Evolutionary conservation across 1,140 invertebrate genomes (phyloP).

Genomic region (Wiebesia pumilae): DNA sequence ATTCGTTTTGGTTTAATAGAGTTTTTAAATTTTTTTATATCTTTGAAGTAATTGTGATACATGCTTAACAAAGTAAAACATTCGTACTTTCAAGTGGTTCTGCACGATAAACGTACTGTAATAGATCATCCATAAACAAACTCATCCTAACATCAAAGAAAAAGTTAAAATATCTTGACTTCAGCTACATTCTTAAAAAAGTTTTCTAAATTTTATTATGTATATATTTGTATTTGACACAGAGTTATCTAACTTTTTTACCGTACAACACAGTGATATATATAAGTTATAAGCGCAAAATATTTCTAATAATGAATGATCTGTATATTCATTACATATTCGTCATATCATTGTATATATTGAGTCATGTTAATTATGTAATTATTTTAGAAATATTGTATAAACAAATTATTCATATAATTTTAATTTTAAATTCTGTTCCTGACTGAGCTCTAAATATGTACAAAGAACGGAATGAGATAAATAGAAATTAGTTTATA

Average conservation of each 20-base stretch:
- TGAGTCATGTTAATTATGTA: background rate
- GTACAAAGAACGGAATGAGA: too few relatives aligned
- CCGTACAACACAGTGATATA: slow-evolving; percentile 37
- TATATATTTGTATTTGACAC: background rate
- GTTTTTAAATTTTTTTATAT: background rate
- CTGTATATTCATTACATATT: slow-evolving; percentile 48
- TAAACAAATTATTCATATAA: background rate
- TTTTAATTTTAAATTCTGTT: background rate
- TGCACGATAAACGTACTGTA: background rate
- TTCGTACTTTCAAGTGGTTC: background rate
- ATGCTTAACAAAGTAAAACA: background rate
- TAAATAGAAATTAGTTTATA: too few relatives aligned
- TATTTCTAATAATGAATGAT: slow-evolving; percentile 54
- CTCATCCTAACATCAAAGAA: too few relatives aligned
- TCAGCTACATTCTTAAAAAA: background rate
- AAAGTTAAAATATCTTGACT: too few relatives aligned
- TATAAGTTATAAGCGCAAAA: slow-evolving; percentile 49
- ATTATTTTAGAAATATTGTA: background rate
- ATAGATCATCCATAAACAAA: too few relatives aligned
- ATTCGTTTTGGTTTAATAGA: too few relatives aligned
- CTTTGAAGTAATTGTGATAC: background rate
- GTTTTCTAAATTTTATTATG: background rate
- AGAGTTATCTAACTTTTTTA: background rate
- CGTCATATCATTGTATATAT: background rate
- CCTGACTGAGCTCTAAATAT: background rate